These are phyloP conservation scores for Acanthoscelides obtectus DNA, from an alignment of 2,888 invertebrate species.

Conservation along the genomic window DNA sequence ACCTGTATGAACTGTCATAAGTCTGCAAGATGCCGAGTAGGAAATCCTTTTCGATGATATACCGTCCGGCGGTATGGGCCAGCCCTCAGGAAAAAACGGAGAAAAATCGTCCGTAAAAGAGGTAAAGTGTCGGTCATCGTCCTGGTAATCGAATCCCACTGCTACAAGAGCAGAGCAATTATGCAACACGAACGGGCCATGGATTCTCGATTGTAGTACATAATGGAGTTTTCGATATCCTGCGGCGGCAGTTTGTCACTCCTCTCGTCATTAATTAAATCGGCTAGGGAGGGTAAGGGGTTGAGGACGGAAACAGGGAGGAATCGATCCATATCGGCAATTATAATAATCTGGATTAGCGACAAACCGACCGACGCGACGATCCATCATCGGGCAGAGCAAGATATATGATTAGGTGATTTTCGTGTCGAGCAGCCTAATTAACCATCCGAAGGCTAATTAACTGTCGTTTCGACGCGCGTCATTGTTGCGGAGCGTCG, in stretches of 20 bases:
- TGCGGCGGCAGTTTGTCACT: not conserved
- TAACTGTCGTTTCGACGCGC: constrained; percentile 39
- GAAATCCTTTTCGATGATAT: too few species aligned
- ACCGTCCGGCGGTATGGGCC: too few species aligned
- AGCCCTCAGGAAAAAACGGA: too few species aligned
- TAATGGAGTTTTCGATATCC: not conserved
- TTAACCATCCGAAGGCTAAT: constrained; percentile 43
- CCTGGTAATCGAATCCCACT: too few species aligned
- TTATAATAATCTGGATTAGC: constrained; percentile 34
- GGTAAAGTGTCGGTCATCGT: not conserved
- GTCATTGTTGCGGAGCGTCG: too few species aligned
- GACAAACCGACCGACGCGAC: constrained; percentile 30
- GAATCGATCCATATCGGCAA: constrained; percentile 31
- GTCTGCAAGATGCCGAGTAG: too few species aligned
- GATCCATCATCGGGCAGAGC: constrained; percentile 37
- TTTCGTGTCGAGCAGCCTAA: constrained; percentile 38
- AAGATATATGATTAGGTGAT: constrained; percentile 43
- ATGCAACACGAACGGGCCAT: not conserved
- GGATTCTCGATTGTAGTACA: not conserved
- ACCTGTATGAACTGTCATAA: too few species aligned
- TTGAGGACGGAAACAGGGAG: too few species aligned
- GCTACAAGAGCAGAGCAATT: not conserved
- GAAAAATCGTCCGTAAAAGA: too few species aligned
- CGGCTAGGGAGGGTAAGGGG: not conserved
- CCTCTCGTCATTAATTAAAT: not conserved